phyloP scores from a whole-genome alignment of 2,797 vertebrate genomes.

The Remorina albescens region DNA sequence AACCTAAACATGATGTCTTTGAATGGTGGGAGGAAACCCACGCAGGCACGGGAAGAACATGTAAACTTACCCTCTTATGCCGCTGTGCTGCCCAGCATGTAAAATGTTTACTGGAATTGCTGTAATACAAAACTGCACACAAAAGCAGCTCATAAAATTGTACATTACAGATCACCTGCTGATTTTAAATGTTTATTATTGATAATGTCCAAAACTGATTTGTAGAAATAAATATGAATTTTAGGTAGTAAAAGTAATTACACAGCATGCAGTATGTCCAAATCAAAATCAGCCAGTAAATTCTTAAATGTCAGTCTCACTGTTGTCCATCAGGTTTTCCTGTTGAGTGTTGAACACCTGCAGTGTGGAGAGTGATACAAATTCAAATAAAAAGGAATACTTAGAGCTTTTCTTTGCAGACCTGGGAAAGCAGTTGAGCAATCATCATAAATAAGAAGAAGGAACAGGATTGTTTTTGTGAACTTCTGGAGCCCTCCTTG shows the following conservation, averaged over 20 bases:
- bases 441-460: conserved; percentile 19
- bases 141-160: conserved; percentile 11
- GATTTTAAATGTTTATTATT: conserved; percentile 10
- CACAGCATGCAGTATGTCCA: neutral
- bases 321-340: conserved; percentile 16
- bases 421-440: neutral
- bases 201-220: neutral
- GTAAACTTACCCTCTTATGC: too few species aligned
- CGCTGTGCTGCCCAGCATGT: neutral
- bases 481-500: neutral
- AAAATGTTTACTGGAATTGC: conserved; percentile 16
- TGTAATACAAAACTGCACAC: neutral
- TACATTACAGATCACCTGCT: conserved; percentile 5
- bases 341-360: conserved; percentile 26
- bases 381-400: conserved; percentile 7
- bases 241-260: conserved; percentile 3
- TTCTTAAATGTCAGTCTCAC: conserved; percentile 12
- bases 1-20: too few species aligned
- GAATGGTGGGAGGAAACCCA: too few species aligned
- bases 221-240: neutral
- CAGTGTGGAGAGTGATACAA: conserved; percentile 4
- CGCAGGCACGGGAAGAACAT: too few species aligned
- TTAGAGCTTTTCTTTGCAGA: too few species aligned
- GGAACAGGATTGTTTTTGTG: neutral
- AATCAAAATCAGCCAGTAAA: conserved; percentile 19